Conservation (phyloP, 1,140 invertebrate species). For the Sarcophaga peregrina region DNA sequence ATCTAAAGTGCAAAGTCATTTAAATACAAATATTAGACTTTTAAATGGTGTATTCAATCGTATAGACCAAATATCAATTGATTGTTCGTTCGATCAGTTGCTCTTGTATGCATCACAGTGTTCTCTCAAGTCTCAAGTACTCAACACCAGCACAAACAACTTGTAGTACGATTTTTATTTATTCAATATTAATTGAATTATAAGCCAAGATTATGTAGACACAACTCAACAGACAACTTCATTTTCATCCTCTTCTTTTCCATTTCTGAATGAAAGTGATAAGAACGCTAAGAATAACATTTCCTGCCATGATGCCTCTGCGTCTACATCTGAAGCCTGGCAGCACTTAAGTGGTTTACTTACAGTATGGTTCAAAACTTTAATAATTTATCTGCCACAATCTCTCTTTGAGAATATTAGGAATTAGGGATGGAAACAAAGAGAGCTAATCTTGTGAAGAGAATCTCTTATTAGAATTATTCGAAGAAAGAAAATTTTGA, state of each 20-base stretch:
- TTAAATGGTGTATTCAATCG: neutral
- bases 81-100: neutral
- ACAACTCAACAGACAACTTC: neutral
- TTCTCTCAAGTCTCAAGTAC: neutral
- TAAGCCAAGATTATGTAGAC: conserved; percentile 63
- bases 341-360: too few species aligned
- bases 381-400: too few species aligned
- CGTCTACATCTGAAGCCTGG: neutral
- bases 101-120: neutral
- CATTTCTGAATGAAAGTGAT: conserved; percentile 12
- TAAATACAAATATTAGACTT: conserved; percentile 7
- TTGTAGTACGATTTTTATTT: conserved; percentile 42
- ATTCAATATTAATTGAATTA: conserved; percentile 65
- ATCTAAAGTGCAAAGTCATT: conserved; percentile 29
- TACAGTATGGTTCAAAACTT: too few species aligned
- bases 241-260: too few species aligned
- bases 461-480: too few species aligned
- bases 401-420: too few species aligned
- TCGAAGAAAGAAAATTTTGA: too few species aligned
- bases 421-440: too few species aligned
- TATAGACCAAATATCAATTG: neutral
- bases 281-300: neutral
- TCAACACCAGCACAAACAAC: conserved; percentile 36
- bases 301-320: conserved; percentile 36
- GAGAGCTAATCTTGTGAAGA: too few species aligned